Percentiles rank a stretch among this genome's conserved stretches.
Conservation (phyloP, 2,113 vertebrate species). For the Marmota flaviventris region DNA sequence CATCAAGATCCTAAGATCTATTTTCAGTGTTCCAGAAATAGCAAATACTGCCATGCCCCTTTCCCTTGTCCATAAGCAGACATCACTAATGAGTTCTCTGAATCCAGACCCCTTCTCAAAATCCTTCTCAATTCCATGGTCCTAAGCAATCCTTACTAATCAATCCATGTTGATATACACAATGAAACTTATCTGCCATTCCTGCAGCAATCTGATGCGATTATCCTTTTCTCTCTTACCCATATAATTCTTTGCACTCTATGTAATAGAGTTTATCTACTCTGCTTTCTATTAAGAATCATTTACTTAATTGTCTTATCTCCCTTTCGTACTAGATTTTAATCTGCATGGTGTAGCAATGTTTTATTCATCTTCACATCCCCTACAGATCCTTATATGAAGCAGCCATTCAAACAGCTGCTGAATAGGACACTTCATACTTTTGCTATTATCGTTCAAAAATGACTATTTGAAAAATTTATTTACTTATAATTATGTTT, state of each 20-base stretch:
- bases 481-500: constrained; percentile 50
- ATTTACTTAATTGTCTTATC: constrained; percentile 40
- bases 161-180: not conserved
- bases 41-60: not conserved
- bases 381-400: not conserved
- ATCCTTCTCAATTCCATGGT: not conserved
- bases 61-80: not conserved
- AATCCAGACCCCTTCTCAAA: constrained; percentile 45
- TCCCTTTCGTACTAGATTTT: constrained; percentile 58
- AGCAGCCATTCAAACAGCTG: not conserved
- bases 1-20: not conserved
- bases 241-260: not conserved
- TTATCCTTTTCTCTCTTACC: not conserved
- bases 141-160: constrained; percentile 3
- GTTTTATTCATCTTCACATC: constrained; percentile 9
- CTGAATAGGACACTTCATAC: not conserved
- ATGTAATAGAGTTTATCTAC: not conserved
- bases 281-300: constrained; percentile 43
- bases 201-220: constrained; percentile 42
- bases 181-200: constrained; percentile 45
- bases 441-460: constrained; percentile 53
- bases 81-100: not conserved
- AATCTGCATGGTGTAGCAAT: not conserved
- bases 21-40: constrained; percentile 38
- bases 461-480: constrained; percentile 57